These are phyloP conservation scores for Acheta domesticus DNA, from an alignment of 2,888 invertebrate species.

Conservation along the genomic window DNA sequence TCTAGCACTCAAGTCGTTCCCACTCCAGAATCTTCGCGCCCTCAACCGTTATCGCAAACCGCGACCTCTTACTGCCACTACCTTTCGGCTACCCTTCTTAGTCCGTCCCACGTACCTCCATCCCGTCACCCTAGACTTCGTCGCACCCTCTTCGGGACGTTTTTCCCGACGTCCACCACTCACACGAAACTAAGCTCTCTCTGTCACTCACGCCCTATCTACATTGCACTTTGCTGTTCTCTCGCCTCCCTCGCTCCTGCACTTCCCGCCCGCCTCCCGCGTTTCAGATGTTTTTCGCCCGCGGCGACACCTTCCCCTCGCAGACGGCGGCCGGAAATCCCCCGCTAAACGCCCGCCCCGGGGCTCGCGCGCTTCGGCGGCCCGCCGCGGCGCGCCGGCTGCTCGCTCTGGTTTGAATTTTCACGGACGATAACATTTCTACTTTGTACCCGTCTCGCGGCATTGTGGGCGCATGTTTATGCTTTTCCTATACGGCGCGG, in stretches of 20 bases:
- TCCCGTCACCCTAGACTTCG: too few species aligned
- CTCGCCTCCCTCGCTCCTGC: background rate
- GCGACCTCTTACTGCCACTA: too few species aligned
- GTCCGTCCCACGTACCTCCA: too few species aligned
- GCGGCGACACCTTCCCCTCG: background rate
- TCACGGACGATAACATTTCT: background rate
- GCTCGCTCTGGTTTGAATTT: background rate
- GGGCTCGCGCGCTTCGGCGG: background rate
- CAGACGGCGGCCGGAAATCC: background rate
- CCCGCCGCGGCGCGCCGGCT: background rate
- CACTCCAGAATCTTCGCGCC: too few species aligned
- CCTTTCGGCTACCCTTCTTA: too few species aligned
- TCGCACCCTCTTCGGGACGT: too few species aligned
- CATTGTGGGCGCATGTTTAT: conserved; percentile 3
- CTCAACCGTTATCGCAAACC: too few species aligned
- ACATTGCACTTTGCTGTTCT: background rate
- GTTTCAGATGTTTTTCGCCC: background rate
- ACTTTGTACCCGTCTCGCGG: background rate
- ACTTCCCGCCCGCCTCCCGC: background rate
- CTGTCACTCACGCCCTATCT: background rate
- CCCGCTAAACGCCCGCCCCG: background rate
- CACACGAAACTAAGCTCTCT: too few species aligned
- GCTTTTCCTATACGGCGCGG: background rate
- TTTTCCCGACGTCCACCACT: too few species aligned
- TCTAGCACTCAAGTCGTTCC: too few species aligned